These are phyloP conservation scores for Colletes collaris DNA, from an alignment of 2,888 invertebrate species.

Conservation along the genomic window DNA sequence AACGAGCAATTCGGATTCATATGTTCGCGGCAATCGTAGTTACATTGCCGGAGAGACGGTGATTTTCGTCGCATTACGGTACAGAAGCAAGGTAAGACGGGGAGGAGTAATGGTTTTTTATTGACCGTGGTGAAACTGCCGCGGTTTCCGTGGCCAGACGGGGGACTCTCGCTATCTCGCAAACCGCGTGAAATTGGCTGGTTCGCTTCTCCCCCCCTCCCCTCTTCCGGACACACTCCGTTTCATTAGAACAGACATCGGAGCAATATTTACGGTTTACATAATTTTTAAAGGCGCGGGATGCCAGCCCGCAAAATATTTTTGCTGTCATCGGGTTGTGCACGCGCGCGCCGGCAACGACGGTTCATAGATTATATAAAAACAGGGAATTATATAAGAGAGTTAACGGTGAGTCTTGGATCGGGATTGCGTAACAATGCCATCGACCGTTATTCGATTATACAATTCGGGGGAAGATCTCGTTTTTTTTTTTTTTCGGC, in stretches of 20 bases:
- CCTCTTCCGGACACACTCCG: background rate
- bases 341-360: background rate
- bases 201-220: background rate
- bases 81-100: background rate
- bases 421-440: constrained; percentile 55
- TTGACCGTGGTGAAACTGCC: constrained; percentile 30
- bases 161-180: background rate
- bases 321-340: constrained; percentile 29
- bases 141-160: constrained; percentile 7
- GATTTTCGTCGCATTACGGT: constrained; percentile 16
- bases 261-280: constrained; percentile 16
- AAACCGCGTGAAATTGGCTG: background rate
- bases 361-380: constrained; percentile 53
- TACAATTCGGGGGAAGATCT: constrained; percentile 45
- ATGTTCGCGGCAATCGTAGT: background rate
- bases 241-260: constrained; percentile 13
- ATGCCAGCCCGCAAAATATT: constrained; percentile 24
- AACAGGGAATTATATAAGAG: constrained; percentile 55
- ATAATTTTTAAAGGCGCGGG: constrained; percentile 33
- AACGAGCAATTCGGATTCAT: background rate
- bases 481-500: constrained; percentile 10
- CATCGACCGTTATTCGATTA: constrained; percentile 42
- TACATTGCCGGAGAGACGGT: constrained; percentile 8
- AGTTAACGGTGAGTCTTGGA: constrained; percentile 51
- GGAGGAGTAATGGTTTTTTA: constrained; percentile 29